Evolutionary conservation across 2,113 vertebrate species (phyloP).

Genomic region (Oreochromis tanganicae): DNA sequence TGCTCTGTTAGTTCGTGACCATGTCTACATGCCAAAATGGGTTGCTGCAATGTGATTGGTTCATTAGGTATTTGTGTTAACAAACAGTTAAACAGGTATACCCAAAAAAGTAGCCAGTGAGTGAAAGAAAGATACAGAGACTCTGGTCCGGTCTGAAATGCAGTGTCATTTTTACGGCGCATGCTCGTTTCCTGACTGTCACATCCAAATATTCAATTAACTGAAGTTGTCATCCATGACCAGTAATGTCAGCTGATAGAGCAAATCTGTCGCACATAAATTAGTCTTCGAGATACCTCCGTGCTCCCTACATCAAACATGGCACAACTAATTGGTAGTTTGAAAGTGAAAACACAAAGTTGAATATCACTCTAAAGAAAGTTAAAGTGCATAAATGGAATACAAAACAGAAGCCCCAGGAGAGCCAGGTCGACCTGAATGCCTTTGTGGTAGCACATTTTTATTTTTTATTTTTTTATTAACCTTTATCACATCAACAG

Average conservation of each 20-base stretch:
- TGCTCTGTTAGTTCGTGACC: neutral
- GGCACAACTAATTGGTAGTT: slow-evolving; percentile 32
- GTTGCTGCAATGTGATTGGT: neutral
- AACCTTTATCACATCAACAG: slow-evolving; percentile 57
- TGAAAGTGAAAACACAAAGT: slow-evolving; percentile 8
- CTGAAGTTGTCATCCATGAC: slow-evolving; percentile 1
- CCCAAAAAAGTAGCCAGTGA: neutral
- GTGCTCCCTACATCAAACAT: neutral
- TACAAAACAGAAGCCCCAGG: slow-evolving; percentile 23
- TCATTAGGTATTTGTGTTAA: neutral
- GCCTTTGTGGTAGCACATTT: neutral
- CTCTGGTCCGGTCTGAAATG: neutral
- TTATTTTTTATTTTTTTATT: slow-evolving; percentile 5
- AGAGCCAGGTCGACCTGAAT: neutral
- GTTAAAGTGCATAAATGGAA: slow-evolving; percentile 29
- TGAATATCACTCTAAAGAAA: slow-evolving; percentile 14
- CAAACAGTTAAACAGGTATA: neutral
- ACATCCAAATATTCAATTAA: slow-evolving; percentile 29
- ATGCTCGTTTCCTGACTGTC: neutral
- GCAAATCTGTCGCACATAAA: slow-evolving; percentile 25
- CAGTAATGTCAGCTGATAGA: slow-evolving; percentile 4
- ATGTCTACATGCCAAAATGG: neutral
- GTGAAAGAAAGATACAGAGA: neutral
- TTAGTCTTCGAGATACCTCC: neutral
- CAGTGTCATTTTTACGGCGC: neutral